Evolutionary conservation across 2,888 invertebrate genomes (phyloP).

Genomic region (Perizoma flavofasciatum): DNA sequence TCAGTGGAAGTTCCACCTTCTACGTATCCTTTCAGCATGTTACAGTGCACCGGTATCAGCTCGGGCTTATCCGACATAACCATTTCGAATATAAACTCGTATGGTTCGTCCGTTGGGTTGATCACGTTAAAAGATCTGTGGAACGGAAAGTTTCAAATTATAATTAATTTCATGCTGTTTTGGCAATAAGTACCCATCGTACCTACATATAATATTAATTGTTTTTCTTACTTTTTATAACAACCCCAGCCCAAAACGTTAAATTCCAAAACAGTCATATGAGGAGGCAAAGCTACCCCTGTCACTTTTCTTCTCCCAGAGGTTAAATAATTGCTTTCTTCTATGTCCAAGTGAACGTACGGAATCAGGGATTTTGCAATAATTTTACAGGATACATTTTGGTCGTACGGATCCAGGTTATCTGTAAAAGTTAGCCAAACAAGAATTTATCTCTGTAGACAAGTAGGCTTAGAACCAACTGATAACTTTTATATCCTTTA

Average conservation of each 20-base stretch:
- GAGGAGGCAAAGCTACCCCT: constrained; percentile 67
- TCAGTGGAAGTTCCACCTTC: constrained; percentile 83
- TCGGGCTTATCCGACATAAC: constrained; percentile 69
- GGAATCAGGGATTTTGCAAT: constrained; percentile 86
- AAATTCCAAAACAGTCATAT: constrained; percentile 86
- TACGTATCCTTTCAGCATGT: constrained; percentile 83
- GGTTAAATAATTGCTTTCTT: constrained; percentile 85
- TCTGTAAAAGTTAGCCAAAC: constrained; percentile 50
- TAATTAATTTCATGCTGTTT: not conserved
- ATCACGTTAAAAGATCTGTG: constrained; percentile 85
- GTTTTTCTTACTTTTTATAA: constrained; percentile 72
- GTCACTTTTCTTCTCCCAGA: constrained; percentile 70
- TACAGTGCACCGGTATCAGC: constrained; percentile 84
- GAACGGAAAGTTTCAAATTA: constrained; percentile 27
- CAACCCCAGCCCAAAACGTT: constrained; percentile 85
- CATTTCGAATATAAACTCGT: constrained; percentile 84
- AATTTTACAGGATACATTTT: constrained; percentile 79
- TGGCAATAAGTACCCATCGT: not conserved
- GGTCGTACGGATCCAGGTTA: constrained; percentile 80
- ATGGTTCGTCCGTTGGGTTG: constrained; percentile 86
- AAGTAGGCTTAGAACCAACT: too few species aligned
- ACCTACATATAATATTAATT: not conserved
- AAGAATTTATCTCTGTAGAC: not conserved
- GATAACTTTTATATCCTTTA: not conserved
- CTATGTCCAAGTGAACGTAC: constrained; percentile 88